Percentiles rank a stretch among this genome's conserved stretches.
Evolutionary conservation across 1,140 invertebrate species (phyloP).

Genomic region (Ceratina australensis): DNA sequence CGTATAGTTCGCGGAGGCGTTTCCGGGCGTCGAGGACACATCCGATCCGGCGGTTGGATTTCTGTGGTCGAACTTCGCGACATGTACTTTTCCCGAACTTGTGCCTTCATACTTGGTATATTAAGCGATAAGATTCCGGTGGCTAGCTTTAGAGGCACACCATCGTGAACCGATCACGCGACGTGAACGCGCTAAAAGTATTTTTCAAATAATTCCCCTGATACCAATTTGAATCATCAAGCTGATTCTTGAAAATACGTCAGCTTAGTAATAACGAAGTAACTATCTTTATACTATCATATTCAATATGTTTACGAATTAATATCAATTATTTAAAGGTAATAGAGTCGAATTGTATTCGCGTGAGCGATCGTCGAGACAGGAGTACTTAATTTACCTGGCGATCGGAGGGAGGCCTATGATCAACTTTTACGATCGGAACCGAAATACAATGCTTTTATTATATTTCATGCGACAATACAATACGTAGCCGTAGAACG

Average conservation of each 20-base stretch:
- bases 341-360: neutral
- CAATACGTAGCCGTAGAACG: slow-evolving; percentile 3
- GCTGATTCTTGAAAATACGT: no score
- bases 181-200: neutral
- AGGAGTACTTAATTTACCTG: neutral
- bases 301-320: no score
- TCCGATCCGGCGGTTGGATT: slow-evolving; percentile 1
- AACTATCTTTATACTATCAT: neutral
- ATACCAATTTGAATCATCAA: no score
- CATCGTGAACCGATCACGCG: neutral
- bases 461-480: slow-evolving; percentile 3
- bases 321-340: no score
- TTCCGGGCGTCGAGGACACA: neutral
- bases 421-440: slow-evolving; percentile 1
- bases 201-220: neutral
- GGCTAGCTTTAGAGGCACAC: neutral
- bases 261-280: neutral
- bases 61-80: neutral
- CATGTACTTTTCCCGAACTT: slow-evolving; percentile 23
- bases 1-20: neutral
- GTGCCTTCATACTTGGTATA: slow-evolving; percentile 44
- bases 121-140: slow-evolving; percentile 27
- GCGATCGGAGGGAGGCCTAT: neutral
- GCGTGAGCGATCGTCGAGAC: neutral
- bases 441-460: neutral